Conservation (phyloP, 92 coral and sea anemone species). For the Phenganax stokvisi region DNA sequence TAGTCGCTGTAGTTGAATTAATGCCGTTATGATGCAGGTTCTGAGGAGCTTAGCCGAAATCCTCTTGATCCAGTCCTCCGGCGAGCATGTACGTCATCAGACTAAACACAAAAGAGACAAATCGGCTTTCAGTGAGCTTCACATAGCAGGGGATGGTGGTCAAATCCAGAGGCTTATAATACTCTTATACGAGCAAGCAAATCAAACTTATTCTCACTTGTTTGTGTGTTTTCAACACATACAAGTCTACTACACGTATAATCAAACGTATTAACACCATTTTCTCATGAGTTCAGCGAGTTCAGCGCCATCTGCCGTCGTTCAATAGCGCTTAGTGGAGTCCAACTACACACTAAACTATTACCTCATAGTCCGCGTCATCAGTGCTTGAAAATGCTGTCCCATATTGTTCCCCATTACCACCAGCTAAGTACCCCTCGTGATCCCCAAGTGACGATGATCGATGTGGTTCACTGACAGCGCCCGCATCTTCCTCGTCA, state of each 20-base stretch:
- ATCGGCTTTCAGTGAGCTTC: no score
- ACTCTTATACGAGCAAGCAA: no score
- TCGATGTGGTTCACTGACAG: slow-evolving; percentile 58
- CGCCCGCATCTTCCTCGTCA: slow-evolving; percentile 81
- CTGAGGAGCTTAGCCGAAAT: slow-evolving; percentile 14
- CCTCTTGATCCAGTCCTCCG: slow-evolving; percentile 41
- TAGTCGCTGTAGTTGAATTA: background rate
- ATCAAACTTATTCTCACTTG: no score
- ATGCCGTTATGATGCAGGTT: background rate
- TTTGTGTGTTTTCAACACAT: no score
- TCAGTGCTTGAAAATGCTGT: slow-evolving; percentile 62
- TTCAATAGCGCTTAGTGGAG: no score
- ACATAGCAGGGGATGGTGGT: no score
- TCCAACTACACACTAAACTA: background rate
- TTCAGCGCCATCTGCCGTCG: no score
- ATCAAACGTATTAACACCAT: no score
- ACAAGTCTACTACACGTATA: no score
- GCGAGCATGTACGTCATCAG: slow-evolving; percentile 69
- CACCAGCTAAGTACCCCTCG: slow-evolving; percentile 65
- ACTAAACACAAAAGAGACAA: slow-evolving; percentile 46
- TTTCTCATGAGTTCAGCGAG: no score
- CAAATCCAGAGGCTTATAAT: no score
- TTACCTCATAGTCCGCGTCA: slow-evolving; percentile 97
- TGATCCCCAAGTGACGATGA: slow-evolving; percentile 97
- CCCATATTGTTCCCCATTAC: slow-evolving; percentile 44